Percentiles rank a stretch among this genome's conserved stretches.
These are phyloP conservation scores for Gephyroberyx darwinii DNA, from an alignment of 2,797 vertebrate genomes.

Conservation along the genomic window DNA sequence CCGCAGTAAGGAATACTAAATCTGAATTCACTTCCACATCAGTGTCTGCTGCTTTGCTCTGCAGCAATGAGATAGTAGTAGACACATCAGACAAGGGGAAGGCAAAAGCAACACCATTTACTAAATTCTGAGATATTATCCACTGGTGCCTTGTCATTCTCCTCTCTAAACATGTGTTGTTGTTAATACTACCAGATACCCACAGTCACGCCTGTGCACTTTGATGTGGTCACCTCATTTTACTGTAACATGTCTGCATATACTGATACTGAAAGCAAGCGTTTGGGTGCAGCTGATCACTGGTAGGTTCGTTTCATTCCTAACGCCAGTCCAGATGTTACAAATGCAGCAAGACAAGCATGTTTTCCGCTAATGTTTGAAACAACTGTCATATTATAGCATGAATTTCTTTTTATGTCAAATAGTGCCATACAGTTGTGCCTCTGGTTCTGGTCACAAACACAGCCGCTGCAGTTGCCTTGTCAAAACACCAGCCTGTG, in stretches of 20 bases:
- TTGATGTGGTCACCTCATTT: constrained; percentile 35
- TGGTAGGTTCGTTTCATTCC: constrained; percentile 6
- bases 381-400: constrained; percentile 35
- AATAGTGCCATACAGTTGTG: constrained; percentile 52
- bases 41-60: constrained; percentile 32
- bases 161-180: constrained; percentile 26
- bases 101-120: constrained; percentile 42
- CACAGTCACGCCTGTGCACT: constrained; percentile 23
- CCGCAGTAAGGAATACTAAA: constrained; percentile 44
- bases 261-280: constrained; percentile 20
- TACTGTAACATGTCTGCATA: constrained; percentile 18
- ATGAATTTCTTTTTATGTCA: constrained; percentile 38
- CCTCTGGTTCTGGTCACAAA: constrained; percentile 53
- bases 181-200: constrained; percentile 5
- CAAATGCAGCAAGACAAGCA: constrained; percentile 15
- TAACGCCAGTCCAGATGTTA: constrained; percentile 20
- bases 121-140: constrained; percentile 48
- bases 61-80: constrained; percentile 36
- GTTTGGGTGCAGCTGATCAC: constrained; percentile 27
- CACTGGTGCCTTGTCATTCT: constrained; percentile 45
- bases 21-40: constrained; percentile 45
- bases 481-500: too few species aligned
- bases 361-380: constrained; percentile 38
- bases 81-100: constrained; percentile 25
- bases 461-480: background rate